Base-by-base conservation (phyloP, 2,888 invertebrate species). In the Mimas tiliae region DNA sequence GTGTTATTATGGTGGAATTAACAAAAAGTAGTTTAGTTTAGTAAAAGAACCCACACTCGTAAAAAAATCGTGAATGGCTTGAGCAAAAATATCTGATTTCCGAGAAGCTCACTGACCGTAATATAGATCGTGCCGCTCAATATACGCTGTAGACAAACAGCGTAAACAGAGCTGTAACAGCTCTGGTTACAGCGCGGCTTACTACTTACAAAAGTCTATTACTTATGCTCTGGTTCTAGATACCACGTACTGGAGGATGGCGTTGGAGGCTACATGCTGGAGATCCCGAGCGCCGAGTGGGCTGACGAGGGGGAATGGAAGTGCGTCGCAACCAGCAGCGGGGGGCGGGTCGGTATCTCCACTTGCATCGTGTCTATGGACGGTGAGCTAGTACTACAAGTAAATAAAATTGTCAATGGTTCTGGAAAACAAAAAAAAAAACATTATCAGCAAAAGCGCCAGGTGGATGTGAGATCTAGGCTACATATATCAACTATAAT, bases 271-370 rank as follows among this genome's bases (percentile, higher is more conserved):
- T 97, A 97, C 84, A 95, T 96, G 81, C 87, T 98, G 65, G 96
- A 97, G 84, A 95, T 97, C 7, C 95, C 95, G 72, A 95, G 96
- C 0, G 95, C 97, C 0, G 97, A 97, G 88, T 96, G 96, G 72
- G 94, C 95, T 52, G 98, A 98, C 81, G 97, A 97, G 75, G 98
- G 98, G 16, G 97, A 97, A 84, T 98, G 97, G 97, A 98, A 98
- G 85, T 97, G 97, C 81, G 97, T 97, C 12, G 97, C 97, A 8
- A 96, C 96, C 16, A 97, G 96, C 82, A 89, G 94, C 14, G 96
- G 96, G 53, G 97, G 97, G 64, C 95, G 95, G 70, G 96, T 96
- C 72, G 96, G 97, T 68, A 96, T 97, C 69, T 95, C 97, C 34
- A 95, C 96, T 6, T 96, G 96, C 83, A 94, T 94, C 69, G 95